phyloP scores from a whole-genome alignment of 1,140 invertebrate species.

The Plodia interpunctella region DNA sequence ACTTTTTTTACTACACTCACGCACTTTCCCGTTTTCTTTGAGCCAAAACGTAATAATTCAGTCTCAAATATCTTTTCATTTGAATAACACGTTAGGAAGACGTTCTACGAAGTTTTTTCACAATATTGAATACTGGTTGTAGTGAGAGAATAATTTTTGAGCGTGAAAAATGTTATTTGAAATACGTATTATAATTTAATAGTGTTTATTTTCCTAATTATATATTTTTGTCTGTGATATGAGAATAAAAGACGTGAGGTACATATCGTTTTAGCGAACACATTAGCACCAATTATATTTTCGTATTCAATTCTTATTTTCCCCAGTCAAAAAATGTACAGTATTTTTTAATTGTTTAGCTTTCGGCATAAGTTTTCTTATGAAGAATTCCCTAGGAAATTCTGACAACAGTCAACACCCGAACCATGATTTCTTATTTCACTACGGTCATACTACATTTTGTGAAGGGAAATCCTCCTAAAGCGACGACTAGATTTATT shows the following conservation, averaged over 20 bases:
- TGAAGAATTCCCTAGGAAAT: no score
- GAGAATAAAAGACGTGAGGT: no score
- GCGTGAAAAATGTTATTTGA: no score
- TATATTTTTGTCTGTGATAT: no score
- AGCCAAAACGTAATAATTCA: neutral
- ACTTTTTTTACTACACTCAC: constrained; percentile 22
- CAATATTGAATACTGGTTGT: neutral
- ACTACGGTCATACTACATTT: neutral
- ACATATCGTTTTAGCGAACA: no score
- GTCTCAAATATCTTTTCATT: constrained; percentile 5
- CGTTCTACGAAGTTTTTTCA: neutral
- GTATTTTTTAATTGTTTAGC: no score
- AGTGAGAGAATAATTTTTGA: neutral
- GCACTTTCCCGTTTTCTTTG: constrained; percentile 8
- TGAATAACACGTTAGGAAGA: neutral
- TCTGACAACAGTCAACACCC: neutral
- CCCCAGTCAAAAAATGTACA: no score
- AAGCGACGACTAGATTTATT: constrained; percentile 36
- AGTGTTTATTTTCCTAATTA: no score
- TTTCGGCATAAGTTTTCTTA: no score
- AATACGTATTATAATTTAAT: no score
- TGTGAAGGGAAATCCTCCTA: neutral
- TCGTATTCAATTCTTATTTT: no score
- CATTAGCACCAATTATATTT: no score
- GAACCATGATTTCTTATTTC: neutral